A percentile compares a stretch with the other conserved stretches of the same genome.
These are phyloP conservation scores for Pedetes capensis DNA, from an alignment of 2,113 vertebrate genomes.

Conservation along the genomic window DNA sequence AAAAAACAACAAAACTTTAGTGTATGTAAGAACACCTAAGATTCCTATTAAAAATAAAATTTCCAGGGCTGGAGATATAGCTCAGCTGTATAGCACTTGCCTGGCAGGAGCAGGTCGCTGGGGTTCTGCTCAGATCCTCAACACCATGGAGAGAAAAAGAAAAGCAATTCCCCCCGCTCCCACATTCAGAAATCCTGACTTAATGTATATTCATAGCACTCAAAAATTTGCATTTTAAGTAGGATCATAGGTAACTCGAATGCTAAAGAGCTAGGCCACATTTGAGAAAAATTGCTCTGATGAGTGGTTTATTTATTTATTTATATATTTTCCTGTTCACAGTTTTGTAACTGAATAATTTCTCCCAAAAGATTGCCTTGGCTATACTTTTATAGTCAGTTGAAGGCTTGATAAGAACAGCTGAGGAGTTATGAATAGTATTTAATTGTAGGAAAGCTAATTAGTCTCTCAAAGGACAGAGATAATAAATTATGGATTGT, in stretches of 20 bases:
- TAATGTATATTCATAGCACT: neutral
- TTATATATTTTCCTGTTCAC: neutral
- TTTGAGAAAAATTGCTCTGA: neutral
- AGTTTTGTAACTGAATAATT: neutral
- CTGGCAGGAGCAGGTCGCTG: too few species aligned
- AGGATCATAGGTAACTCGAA: neutral
- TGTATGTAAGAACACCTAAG: neutral
- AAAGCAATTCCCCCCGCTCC: too few species aligned
- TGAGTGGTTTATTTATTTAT: neutral
- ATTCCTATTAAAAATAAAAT: neutral
- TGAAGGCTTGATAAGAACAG: constrained; percentile 43
- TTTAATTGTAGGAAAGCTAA: constrained; percentile 50
- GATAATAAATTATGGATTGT: constrained; percentile 55
- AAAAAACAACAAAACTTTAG: neutral
- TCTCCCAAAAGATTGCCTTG: neutral
- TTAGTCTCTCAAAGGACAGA: constrained; percentile 50
- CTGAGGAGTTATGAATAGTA: neutral
- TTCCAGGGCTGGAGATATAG: too few species aligned
- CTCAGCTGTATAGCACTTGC: too few species aligned
- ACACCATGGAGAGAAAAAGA: too few species aligned
- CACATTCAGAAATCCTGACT: neutral
- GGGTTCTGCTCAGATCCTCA: too few species aligned
- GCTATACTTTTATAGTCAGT: neutral
- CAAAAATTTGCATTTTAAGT: neutral
- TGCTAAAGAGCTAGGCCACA: neutral